phyloP scores from a whole-genome alignment of 1,140 invertebrate genomes.

The Magallana gigas region DNA sequence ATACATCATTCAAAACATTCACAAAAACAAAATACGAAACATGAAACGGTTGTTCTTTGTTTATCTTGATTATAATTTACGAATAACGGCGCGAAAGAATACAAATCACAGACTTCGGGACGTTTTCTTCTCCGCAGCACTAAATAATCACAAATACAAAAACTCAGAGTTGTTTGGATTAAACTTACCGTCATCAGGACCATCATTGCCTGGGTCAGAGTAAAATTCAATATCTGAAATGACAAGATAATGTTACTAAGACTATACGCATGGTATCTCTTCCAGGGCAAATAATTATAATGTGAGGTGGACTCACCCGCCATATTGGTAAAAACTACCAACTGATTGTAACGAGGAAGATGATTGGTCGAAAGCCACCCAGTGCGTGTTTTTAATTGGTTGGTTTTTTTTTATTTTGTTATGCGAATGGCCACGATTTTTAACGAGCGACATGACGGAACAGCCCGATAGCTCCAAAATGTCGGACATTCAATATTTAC shows the following conservation, averaged over 20 bases:
- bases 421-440: slow-evolving; percentile 67
- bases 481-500: background rate
- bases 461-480: background rate
- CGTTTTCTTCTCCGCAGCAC: slow-evolving; percentile 68
- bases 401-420: slow-evolving; percentile 64
- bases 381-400: slow-evolving; percentile 69
- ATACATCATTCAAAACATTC: slow-evolving; percentile 24
- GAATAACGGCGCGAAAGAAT: slow-evolving; percentile 68
- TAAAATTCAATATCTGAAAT: slow-evolving; percentile 78
- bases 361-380: slow-evolving; percentile 71
- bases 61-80: slow-evolving; percentile 21
- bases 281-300: slow-evolving; percentile 73
- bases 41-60: background rate
- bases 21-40: background rate
- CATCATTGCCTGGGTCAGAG: slow-evolving; percentile 74
- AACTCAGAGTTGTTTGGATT: slow-evolving; percentile 48
- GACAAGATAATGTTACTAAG: slow-evolving; percentile 64
- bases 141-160: slow-evolving; percentile 51
- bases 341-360: slow-evolving; percentile 67
- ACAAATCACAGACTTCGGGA: slow-evolving; percentile 61
- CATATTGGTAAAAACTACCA: slow-evolving; percentile 78
- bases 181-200: slow-evolving; percentile 75
- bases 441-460: slow-evolving; percentile 66
- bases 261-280: slow-evolving; percentile 70
- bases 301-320: slow-evolving; percentile 78